Evolutionary conservation across 35 echinoderm and acorn worm genomes (phyloP).

Genomic region (Anneissia japonica): DNA sequence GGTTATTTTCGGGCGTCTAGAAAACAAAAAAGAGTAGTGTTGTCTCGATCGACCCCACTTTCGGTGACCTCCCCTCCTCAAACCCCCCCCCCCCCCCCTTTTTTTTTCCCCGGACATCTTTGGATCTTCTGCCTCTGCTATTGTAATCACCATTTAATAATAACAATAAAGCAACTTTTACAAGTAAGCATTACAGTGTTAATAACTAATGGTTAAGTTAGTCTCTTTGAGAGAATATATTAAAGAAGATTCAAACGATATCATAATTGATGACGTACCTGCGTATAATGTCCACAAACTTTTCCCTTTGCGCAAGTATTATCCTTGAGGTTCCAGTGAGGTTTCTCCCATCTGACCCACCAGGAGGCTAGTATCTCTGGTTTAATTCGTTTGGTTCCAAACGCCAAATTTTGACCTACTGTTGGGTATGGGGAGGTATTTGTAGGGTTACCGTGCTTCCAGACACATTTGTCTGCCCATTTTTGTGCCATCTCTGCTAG

Average conservation of each 20-base stretch:
- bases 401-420: slow-evolving; percentile 84
- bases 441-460: slow-evolving; percentile 54
- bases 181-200: too few species aligned
- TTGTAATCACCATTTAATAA: too few species aligned
- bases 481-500: slow-evolving; percentile 72
- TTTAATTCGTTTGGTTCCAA: slow-evolving; percentile 36
- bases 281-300: slow-evolving; percentile 88
- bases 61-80: too few species aligned
- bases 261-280: slow-evolving; percentile 32
- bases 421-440: slow-evolving; percentile 55
- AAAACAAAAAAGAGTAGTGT: too few species aligned
- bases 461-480: slow-evolving; percentile 64
- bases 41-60: too few species aligned
- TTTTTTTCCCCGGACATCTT: too few species aligned
- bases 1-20: too few species aligned
- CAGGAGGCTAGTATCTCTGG: background rate
- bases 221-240: background rate
- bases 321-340: slow-evolving; percentile 14
- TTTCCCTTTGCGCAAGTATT: slow-evolving; percentile 35
- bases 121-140: too few species aligned
- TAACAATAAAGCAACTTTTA: too few species aligned
- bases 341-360: background rate
- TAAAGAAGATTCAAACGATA: background rate
- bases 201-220: too few species aligned
- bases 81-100: too few species aligned